Base-by-base conservation (phyloP, 2,888 invertebrate genomes). In the Protonemura montana region DNA sequence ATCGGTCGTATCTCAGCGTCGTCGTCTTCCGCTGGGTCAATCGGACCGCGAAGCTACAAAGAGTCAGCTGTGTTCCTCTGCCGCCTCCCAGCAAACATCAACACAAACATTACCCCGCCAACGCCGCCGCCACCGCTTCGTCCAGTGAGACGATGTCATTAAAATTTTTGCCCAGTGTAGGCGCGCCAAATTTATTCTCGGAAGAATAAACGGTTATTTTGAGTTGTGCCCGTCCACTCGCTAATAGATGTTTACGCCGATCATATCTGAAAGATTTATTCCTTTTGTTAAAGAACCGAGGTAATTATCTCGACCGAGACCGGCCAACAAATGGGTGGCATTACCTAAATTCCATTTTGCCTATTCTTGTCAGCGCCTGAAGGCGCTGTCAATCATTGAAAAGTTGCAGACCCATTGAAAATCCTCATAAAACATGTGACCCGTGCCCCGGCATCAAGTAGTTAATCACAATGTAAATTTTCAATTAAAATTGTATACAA, bases 141-240 rank as follows among this genome's bases (percentile, higher is more conserved):
- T 21, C 59, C 59, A 35, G 35, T 35, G 35, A 35, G 35, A 21
- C 81, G 21, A 30, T 81, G 28, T 81, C 81, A 29, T 81, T 81
- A 81, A 81, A 81, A 30, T 6, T 78, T 78, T 59, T 59, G 59
- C 59, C 59, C 59, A 3, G 59, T 21, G 59, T 59, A 10, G 59
- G 21, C 59, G 7, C 28, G 81, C 81, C 30, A 30, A 30, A 81
- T n/a, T 81, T 81, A 81, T 81, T 30, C 81, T 81, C 28, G 81
- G 81, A 81, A 30, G 81, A 30, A 81, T 81, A 81, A 30, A 30
- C 21, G 26, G 81, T 81, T 81, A 28, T 81, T 81, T 81, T n/a
- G 81, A 28, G 81, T 30, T 30, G 7, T 21, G 59, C 59, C 21
- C 59, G 59, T 21, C 21, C 59, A 21, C 59, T 59, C 59, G 59